Base-by-base conservation (phyloP, 1,140 invertebrate species). In the Nasonia giraulti region DNA sequence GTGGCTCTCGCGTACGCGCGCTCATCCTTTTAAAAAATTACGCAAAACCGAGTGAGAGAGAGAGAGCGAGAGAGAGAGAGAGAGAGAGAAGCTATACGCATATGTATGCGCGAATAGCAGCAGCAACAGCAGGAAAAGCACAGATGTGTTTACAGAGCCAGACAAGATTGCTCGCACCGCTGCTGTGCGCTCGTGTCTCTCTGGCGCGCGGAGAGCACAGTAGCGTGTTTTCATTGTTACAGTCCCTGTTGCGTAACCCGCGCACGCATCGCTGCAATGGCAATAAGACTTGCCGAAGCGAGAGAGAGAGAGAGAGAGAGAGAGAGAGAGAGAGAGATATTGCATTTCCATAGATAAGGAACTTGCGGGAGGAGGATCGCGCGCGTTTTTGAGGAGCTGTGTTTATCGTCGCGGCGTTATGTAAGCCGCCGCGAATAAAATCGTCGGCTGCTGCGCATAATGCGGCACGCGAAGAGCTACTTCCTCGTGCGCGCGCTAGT, bases 291-390 rank as follows among this genome's bases (percentile, higher is more conserved):
- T 62, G 20, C 3, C 55, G 4, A 62, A 62, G 20, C 55, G 40
- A 44, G 40, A 47, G 31, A 79, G 75, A 55, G 75, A 82, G n/a
- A n/a, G n/a, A n/a, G n/a, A n/a, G n/a, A n/a, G n/a, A n/a, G n/a
- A n/a, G n/a, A n/a, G n/a, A n/a, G n/a, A n/a, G 40, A 44, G 40
- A 47, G 31, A 79, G 75, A 55, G 75, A 82, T 83, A 85, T 87
- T 86, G 76, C 87, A 74, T 86, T 85, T 86, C 76, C 74, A 84
- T 55, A 85, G 84, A 88, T 81, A 84, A 86, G 81, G 37, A n/a
- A 62, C 12, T 2, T 74, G 69, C 10, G 33, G 44, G 47, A 62
- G 17, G 44, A 17, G 23, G 40, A 17, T 31, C 55, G 27, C 7
- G 37, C 71, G 44, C 23, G 23, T 12, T 71, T 71, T 71, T 62